Conservation (phyloP, 2,113 vertebrate genomes). For the Anhinga rufa region DNA sequence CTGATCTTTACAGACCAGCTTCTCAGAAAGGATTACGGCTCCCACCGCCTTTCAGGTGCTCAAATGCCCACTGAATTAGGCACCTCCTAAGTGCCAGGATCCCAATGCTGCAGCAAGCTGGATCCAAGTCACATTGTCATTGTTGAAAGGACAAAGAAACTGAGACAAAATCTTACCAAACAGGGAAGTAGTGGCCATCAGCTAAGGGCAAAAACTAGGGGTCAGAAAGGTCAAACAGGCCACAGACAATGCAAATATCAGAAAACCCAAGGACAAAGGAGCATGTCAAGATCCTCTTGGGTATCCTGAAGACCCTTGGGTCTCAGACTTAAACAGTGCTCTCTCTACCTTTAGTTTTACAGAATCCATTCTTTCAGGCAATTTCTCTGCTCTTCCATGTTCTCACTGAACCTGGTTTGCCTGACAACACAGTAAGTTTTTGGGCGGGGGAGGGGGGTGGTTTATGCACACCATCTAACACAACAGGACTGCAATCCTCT, state of each 20-base stretch:
- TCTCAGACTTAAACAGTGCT: not conserved
- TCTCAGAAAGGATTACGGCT: not conserved
- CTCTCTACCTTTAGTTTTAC: not conserved
- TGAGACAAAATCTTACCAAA: not conserved
- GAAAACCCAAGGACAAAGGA: not conserved
- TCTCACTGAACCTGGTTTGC: not conserved
- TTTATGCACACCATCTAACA: not conserved
- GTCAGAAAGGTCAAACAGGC: not conserved
- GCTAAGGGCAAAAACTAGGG: not conserved
- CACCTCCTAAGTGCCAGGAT: not conserved
- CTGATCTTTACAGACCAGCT: not conserved
- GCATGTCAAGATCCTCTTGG: not conserved
- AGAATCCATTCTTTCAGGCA: not conserved
- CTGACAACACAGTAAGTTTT: not conserved
- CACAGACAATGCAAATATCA: not conserved
- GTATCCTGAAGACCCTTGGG: not conserved
- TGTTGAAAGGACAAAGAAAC: not conserved
- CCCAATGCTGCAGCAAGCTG: not conserved
- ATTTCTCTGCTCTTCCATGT: not conserved
- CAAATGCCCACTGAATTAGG: not conserved
- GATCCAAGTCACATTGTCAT: not conserved
- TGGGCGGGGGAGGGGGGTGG: accelerated
- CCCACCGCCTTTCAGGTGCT: not conserved
- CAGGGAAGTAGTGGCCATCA: not conserved
- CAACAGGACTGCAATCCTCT: not conserved